Evolutionary conservation across 1,140 invertebrate genomes (phyloP).

Genomic region (Drosophila asahinai): DNA sequence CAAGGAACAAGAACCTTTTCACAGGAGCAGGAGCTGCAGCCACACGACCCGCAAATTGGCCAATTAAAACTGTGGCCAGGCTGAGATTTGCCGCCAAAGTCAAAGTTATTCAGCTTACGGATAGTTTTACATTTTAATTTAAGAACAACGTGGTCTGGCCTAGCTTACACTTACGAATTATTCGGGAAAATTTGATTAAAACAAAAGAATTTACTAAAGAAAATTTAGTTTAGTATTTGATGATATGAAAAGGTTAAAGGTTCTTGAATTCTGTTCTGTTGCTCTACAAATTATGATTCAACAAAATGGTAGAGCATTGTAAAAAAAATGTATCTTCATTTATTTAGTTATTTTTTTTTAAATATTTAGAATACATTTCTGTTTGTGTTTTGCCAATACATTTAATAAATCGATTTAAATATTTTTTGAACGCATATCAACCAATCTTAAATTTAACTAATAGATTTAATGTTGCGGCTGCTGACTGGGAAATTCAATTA

Average conservation of each 20-base stretch:
- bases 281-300: too few relatives aligned
- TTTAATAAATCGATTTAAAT: not conserved
- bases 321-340: too few relatives aligned
- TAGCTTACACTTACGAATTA: not conserved
- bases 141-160: constrained; percentile 30
- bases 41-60: constrained; percentile 66
- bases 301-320: too few relatives aligned
- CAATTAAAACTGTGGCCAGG: constrained; percentile 72
- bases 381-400: not conserved
- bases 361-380: not conserved
- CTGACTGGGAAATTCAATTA: constrained; percentile 1
- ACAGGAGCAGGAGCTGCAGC: constrained; percentile 18
- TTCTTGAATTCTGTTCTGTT: too few relatives aligned
- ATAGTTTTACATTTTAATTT: constrained; percentile 44
- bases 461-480: not conserved
- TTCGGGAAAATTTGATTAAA: too few relatives aligned
- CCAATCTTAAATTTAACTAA: not conserved
- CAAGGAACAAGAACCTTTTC: constrained; percentile 1
- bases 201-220: too few relatives aligned
- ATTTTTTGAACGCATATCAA: too few relatives aligned
- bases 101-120: constrained; percentile 14
- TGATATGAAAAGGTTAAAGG: too few relatives aligned
- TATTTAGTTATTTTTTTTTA: not conserved
- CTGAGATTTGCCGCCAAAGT: constrained; percentile 43
- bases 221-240: too few relatives aligned